Evolutionary conservation across 2,113 vertebrate species (phyloP).

Genomic region (Rousettus leschenaultii): DNA sequence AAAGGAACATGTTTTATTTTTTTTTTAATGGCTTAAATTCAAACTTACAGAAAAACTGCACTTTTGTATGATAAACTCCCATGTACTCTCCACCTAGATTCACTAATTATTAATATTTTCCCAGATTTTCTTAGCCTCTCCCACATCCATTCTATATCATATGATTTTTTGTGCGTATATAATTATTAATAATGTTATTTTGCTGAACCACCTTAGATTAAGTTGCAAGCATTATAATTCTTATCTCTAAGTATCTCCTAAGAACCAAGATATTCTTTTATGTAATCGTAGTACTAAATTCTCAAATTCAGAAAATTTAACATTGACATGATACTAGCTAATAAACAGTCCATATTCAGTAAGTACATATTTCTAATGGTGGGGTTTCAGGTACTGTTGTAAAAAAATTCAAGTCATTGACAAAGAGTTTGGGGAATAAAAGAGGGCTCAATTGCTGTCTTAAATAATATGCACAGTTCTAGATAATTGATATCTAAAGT

Average conservation of each 20-base stretch:
- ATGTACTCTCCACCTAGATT: neutral
- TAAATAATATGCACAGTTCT: neutral
- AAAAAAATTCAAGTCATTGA: slow-evolving; percentile 7
- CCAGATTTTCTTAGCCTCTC: neutral
- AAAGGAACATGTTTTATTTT: neutral
- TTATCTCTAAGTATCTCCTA: neutral
- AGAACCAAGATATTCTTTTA: neutral
- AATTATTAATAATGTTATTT: neutral
- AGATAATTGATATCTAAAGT: neutral
- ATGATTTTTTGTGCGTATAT: neutral
- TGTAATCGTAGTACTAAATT: neutral
- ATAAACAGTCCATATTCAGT: neutral
- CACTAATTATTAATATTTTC: neutral
- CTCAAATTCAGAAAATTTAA: slow-evolving; percentile 37
- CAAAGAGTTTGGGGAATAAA: neutral
- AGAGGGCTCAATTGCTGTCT: neutral
- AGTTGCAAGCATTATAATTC: neutral
- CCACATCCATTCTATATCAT: neutral
- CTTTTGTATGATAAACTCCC: neutral
- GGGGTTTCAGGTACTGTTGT: neutral
- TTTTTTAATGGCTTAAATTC: neutral
- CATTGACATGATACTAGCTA: neutral
- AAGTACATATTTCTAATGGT: slow-evolving; percentile 25
- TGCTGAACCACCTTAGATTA: neutral
- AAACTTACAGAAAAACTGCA: neutral